Evolutionary conservation across 2,113 vertebrate genomes (phyloP).

Genomic region (Gobiocypris rarus): DNA sequence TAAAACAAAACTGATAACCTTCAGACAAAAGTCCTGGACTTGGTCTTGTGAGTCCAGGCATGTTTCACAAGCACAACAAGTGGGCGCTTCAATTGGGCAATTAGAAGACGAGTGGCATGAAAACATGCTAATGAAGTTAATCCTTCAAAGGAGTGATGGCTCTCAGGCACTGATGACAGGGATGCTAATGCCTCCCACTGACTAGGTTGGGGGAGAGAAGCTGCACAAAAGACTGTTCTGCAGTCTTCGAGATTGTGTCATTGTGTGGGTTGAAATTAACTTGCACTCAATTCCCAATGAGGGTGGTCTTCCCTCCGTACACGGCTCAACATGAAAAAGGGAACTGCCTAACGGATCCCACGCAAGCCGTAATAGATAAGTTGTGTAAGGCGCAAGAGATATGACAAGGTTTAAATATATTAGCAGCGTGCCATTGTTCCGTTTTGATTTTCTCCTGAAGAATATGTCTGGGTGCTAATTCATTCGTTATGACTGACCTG

Average conservation of each 20-base stretch:
- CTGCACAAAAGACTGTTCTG: conserved; percentile 56
- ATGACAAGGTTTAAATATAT: conserved; percentile 64
- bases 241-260: conserved; percentile 60
- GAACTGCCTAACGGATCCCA: conserved; percentile 71
- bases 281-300: conserved; percentile 70
- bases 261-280: conserved; percentile 78
- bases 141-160: conserved; percentile 64
- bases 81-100: conserved; percentile 59
- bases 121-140: conserved; percentile 66
- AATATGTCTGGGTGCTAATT: conserved; percentile 24
- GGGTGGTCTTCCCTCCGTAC: conserved; percentile 75
- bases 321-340: conserved; percentile 71
- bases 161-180: conserved; percentile 61
- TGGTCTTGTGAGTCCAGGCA: conserved; percentile 48
- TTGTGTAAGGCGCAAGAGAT: conserved; percentile 62
- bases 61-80: conserved; percentile 63
- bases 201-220: conserved; percentile 52
- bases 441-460: conserved; percentile 40
- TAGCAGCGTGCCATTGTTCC: conserved; percentile 11
- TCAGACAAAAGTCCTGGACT: conserved; percentile 30
- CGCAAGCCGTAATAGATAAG: conserved; percentile 71
- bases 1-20: conserved; percentile 3
- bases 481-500: conserved; percentile 11
- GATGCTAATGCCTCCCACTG: conserved; percentile 62
- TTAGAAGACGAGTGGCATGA: conserved; percentile 62